Conservation (phyloP, 2,113 vertebrate genomes). For the Corythaeola cristata region DNA sequence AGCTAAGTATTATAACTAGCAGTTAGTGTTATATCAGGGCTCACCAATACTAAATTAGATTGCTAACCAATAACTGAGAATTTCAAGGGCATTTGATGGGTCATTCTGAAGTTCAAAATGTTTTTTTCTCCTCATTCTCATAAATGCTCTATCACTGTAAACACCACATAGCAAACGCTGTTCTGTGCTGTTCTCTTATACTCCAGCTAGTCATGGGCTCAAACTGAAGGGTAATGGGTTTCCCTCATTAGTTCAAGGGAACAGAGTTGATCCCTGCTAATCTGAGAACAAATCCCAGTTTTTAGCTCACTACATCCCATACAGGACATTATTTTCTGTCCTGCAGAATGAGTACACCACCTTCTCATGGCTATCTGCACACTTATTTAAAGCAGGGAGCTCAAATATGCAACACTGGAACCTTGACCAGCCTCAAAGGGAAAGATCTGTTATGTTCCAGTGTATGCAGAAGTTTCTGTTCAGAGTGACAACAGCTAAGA, state of each 20-base stretch:
- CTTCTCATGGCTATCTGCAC: not conserved
- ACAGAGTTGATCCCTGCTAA: not conserved
- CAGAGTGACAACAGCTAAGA: not conserved
- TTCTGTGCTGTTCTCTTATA: not conserved
- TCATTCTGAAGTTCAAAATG: not conserved
- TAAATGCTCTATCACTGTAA: not conserved
- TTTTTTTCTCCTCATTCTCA: not conserved
- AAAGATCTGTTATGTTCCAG: not conserved
- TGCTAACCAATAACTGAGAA: not conserved
- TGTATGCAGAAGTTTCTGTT: not conserved
- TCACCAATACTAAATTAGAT: no score
- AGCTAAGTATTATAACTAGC: not conserved
- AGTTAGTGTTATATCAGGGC: no score
- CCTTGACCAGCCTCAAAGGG: not conserved
- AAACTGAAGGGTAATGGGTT: not conserved
- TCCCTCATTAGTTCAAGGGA: not conserved
- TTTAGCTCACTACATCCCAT: not conserved
- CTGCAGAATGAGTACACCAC: not conserved
- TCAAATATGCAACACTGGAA: not conserved
- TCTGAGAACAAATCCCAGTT: constrained; percentile 17
- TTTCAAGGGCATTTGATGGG: not conserved
- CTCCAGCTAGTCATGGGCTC: not conserved
- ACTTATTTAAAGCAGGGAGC: not conserved
- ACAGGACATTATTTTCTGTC: not conserved
- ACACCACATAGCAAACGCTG: not conserved